Percentiles rank a stretch among this genome's conserved stretches.
These are phyloP conservation scores for Holacanthella duospinosa DNA, from an alignment of 2,888 invertebrate genomes.

Conservation along the genomic window DNA sequence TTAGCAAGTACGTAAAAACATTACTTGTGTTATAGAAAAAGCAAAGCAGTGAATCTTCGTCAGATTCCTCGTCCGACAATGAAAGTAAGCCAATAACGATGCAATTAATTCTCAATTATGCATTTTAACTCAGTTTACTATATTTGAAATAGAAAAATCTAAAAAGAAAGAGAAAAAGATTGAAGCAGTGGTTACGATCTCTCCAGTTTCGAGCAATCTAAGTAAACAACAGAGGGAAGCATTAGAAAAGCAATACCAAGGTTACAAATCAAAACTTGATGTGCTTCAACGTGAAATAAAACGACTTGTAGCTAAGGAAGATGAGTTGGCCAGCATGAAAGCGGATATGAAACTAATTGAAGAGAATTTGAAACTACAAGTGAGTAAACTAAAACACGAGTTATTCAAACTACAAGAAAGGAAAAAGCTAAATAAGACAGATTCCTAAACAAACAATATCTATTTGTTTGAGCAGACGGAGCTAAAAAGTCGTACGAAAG, in stretches of 20 bases:
- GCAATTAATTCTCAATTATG: no score
- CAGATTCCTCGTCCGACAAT: conserved; percentile 33
- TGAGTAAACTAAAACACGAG: conserved; percentile 42
- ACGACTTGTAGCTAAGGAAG: conserved; percentile 64
- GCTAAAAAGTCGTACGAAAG: conserved; percentile 66
- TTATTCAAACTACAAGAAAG: no score
- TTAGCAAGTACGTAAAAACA: neutral
- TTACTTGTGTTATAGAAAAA: conserved; percentile 18
- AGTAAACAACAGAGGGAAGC: conserved; percentile 60
- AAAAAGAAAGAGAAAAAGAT: neutral
- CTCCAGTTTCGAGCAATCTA: conserved; percentile 9
- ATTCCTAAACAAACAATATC: neutral
- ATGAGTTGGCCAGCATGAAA: conserved; percentile 57
- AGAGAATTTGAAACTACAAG: conserved; percentile 76
- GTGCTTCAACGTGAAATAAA: conserved; percentile 67
- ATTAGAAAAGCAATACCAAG: conserved; percentile 65
- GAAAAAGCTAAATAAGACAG: neutral
- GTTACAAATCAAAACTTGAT: conserved; percentile 63
- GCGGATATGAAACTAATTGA: conserved; percentile 39
- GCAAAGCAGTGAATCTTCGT: conserved; percentile 22
- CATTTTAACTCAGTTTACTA: no score
- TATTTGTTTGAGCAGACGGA: conserved; percentile 47
- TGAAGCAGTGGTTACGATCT: neutral
- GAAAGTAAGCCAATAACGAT: no score
- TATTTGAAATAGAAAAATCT: neutral